These are phyloP conservation scores for Petrocephalus sullivani DNA, from an alignment of 2,797 vertebrate species.

Conservation along the genomic window DNA sequence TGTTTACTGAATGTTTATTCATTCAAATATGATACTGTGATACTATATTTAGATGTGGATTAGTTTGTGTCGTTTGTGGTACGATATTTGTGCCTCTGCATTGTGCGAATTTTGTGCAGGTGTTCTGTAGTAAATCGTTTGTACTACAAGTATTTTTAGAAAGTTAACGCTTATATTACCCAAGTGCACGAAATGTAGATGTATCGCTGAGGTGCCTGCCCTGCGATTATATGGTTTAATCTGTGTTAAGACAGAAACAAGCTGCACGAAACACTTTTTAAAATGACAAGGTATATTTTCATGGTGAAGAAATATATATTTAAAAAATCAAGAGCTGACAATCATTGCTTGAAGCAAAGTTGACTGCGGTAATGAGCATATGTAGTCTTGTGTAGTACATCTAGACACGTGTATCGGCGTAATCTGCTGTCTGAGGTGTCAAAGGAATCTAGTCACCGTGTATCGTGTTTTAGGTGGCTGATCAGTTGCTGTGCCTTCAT, in stretches of 20 bases:
- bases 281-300: slow-evolving; percentile 15
- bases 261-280: slow-evolving; percentile 17
- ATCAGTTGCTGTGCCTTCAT: slow-evolving; percentile 17
- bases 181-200: slow-evolving; percentile 6
- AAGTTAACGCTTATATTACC: neutral
- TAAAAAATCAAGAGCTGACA: slow-evolving; percentile 16
- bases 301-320: slow-evolving; percentile 7
- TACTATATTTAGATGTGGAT: slow-evolving; percentile 12
- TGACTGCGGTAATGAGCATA: neutral
- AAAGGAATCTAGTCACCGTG: slow-evolving; percentile 7
- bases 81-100: neutral
- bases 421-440: slow-evolving; percentile 12
- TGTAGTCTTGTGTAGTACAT: slow-evolving; percentile 9
- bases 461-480: neutral
- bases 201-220: neutral
- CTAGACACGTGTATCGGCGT: neutral
- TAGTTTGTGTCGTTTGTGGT: slow-evolving; percentile 15
- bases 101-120: neutral
- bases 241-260: neutral
- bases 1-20: slow-evolving; percentile 5
- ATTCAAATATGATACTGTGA: slow-evolving; percentile 17
- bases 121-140: neutral
- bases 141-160: slow-evolving; percentile 12
- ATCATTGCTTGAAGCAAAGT: slow-evolving; percentile 2
- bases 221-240: slow-evolving; percentile 9